These are phyloP conservation scores for Microchrysa polita DNA, from an alignment of 2,888 invertebrate species.

Conservation along the genomic window DNA sequence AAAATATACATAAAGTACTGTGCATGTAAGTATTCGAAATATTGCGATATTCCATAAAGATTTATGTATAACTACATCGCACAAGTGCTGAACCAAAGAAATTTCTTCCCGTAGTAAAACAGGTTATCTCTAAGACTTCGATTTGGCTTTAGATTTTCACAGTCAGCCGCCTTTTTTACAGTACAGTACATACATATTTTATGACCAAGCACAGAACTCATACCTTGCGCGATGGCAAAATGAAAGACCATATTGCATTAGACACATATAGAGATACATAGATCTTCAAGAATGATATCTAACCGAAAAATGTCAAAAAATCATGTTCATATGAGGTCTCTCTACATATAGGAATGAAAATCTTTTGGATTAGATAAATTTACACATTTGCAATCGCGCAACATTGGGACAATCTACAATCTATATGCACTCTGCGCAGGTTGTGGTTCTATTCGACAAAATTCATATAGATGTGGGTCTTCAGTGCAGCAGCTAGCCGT, in stretches of 20 bases:
- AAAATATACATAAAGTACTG: too few species aligned
- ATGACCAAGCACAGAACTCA: neutral
- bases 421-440: slow-evolving; percentile 16
- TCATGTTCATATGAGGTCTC: slow-evolving; percentile 34
- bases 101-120: too few species aligned
- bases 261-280: slow-evolving; percentile 4
- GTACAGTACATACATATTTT: neutral
- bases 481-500: too few species aligned
- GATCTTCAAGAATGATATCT: slow-evolving; percentile 25
- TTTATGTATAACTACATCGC: neutral
- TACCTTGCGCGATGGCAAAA: neutral
- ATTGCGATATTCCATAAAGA: slow-evolving; percentile 30
- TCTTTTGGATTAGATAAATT: neutral
- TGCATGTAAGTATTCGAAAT: neutral
- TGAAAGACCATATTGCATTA: neutral
- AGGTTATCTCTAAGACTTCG: too few species aligned
- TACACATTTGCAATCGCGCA: neutral
- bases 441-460: too few species aligned
- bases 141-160: neutral
- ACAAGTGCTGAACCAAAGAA: neutral
- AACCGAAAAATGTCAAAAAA: slow-evolving; percentile 34
- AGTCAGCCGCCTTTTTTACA: neutral
- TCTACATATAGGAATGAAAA: neutral
- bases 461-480: too few species aligned
- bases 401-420: neutral